phyloP scores from a whole-genome alignment of 1,140 invertebrate species.

The Patella vulgata region DNA sequence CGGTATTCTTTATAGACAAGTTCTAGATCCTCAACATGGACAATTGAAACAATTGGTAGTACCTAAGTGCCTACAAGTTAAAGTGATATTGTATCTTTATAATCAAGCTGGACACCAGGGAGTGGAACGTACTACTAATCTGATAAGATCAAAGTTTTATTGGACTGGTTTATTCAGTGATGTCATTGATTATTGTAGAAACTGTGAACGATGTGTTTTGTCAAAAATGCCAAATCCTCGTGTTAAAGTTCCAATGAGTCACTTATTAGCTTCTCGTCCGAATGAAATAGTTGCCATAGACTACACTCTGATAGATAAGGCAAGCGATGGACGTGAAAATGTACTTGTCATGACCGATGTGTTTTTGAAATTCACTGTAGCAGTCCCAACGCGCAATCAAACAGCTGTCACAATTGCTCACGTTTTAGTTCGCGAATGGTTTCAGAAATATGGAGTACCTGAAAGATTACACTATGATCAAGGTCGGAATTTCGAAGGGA shows the following conservation, averaged over 20 bases:
- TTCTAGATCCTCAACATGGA: slow-evolving; percentile 3
- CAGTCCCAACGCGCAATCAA: slow-evolving; percentile 5
- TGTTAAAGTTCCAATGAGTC: slow-evolving; percentile 14
- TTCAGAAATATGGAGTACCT: slow-evolving; percentile 20
- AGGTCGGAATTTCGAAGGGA: slow-evolving; percentile 15
- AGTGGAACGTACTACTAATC: no score
- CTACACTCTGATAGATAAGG: slow-evolving; percentile 14
- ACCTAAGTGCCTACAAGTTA: neutral
- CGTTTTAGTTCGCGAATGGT: neutral
- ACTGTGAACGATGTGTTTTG: slow-evolving; percentile 21
- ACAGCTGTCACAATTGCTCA: slow-evolving; percentile 5
- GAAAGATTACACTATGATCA: slow-evolving; percentile 21
- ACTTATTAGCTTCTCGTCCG: slow-evolving; percentile 22
- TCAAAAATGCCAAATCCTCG: slow-evolving; percentile 13
- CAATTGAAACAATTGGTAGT: neutral
- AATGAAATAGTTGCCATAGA: slow-evolving; percentile 28
- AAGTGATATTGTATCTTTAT: slow-evolving; percentile 20
- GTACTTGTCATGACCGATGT: slow-evolving; percentile 7
- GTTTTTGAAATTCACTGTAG: slow-evolving; percentile 5
- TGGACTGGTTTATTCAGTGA: slow-evolving; percentile 19
- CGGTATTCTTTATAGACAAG: slow-evolving; percentile 13
- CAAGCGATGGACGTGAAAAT: slow-evolving; percentile 15
- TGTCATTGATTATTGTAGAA: slow-evolving; percentile 11
- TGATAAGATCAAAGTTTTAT: slow-evolving; percentile 16
- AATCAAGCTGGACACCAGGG: slow-evolving; percentile 16